Percentiles rank a stretch among this genome's conserved stretches.
Evolutionary conservation across 2,888 invertebrate genomes (phyloP).

Genomic region (Antheraea assamensis): DNA sequence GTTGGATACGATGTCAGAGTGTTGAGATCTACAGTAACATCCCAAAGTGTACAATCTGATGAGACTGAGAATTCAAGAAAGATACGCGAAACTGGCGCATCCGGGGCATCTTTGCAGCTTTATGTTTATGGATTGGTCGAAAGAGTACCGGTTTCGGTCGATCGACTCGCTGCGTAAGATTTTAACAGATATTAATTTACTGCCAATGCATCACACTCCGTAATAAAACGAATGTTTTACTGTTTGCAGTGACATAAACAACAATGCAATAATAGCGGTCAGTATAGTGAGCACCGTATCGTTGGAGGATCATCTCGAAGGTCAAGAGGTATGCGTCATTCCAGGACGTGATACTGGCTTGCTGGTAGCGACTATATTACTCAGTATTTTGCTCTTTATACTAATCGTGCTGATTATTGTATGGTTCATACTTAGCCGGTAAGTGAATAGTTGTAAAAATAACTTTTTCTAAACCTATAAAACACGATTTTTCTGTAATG

Average conservation of each 20-base stretch:
- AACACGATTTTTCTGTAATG: slow-evolving; percentile 23
- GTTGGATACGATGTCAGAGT: slow-evolving; percentile 68
- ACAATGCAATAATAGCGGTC: slow-evolving; percentile 45
- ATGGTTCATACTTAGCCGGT: slow-evolving; percentile 70
- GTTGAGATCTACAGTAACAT: slow-evolving; percentile 64
- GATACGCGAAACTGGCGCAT: slow-evolving; percentile 36
- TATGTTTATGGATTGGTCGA: slow-evolving; percentile 66
- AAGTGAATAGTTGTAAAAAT: slow-evolving; percentile 37
- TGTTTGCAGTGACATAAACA: slow-evolving; percentile 64
- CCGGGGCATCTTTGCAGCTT: slow-evolving; percentile 57
- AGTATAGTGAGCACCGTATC: slow-evolving; percentile 58
- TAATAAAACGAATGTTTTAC: slow-evolving; percentile 21
- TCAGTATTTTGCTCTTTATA: slow-evolving; percentile 64
- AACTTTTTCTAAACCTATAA: neutral
- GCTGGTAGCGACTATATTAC: slow-evolving; percentile 67
- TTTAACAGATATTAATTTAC: slow-evolving; percentile 14
- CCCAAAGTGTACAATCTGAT: slow-evolving; percentile 40
- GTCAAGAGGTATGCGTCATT: slow-evolving; percentile 50
- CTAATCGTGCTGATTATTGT: slow-evolving; percentile 55
- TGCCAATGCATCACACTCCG: neutral
- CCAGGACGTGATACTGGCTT: slow-evolving; percentile 61
- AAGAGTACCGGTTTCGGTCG: slow-evolving; percentile 58
- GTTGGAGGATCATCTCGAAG: slow-evolving; percentile 69
- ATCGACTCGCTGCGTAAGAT: slow-evolving; percentile 56
- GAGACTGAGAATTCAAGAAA: slow-evolving; percentile 37